These are phyloP conservation scores for Laticauda laticaudata DNA, from an alignment of 2,113 vertebrate species.

Conservation along the genomic window DNA sequence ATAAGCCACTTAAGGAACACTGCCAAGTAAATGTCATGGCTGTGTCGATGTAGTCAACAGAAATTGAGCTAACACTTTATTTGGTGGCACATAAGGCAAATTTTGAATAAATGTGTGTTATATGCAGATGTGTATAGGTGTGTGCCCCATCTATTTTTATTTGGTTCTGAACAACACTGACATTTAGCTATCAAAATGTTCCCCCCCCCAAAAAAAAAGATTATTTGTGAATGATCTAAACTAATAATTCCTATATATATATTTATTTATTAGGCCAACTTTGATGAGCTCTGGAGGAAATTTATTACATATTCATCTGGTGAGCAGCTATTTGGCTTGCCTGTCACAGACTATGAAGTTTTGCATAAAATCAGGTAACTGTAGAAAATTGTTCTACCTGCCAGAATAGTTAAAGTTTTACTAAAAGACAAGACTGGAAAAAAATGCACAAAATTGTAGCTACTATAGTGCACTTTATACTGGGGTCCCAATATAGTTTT, in stretches of 20 bases:
- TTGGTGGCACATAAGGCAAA: neutral
- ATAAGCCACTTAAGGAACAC: neutral
- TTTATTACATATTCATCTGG: slow-evolving; percentile 74
- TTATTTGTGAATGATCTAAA: neutral
- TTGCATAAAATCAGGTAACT: slow-evolving; percentile 74
- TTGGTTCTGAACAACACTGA: neutral
- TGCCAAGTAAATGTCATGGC: neutral
- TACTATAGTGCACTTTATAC: neutral
- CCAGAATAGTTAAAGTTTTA: neutral
- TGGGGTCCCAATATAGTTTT: neutral
- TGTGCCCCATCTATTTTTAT: neutral
- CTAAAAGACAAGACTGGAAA: neutral
- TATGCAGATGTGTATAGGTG: neutral
- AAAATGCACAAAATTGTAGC: neutral
- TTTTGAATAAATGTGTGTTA: neutral
- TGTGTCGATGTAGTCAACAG: neutral
- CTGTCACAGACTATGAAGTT: slow-evolving; percentile 74
- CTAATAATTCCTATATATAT: slow-evolving; percentile 28
- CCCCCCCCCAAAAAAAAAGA: neutral
- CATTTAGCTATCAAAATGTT: neutral
- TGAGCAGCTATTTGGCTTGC: slow-evolving; percentile 76
- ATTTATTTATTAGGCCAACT: slow-evolving; percentile 62
- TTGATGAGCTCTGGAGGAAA: slow-evolving; percentile 78
- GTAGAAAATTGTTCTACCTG: slow-evolving; percentile 10
- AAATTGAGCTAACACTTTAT: neutral